Evolutionary conservation across 2,797 vertebrate species (phyloP).

Genomic region (Parauchenoglanis punctatus): DNA sequence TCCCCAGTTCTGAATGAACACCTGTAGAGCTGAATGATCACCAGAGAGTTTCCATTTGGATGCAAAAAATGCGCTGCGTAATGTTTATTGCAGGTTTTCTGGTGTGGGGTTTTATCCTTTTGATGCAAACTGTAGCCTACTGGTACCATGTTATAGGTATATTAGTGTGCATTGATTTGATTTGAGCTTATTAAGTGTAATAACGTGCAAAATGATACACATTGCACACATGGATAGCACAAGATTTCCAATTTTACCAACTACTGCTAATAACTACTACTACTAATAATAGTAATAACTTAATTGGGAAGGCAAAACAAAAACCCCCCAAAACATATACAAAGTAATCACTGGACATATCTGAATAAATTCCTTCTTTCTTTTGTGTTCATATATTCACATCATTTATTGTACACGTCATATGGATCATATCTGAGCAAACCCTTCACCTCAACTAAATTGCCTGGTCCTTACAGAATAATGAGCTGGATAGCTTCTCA

Average conservation of each 20-base stretch:
- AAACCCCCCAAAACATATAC: too few relatives aligned
- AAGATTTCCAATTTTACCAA: too few relatives aligned
- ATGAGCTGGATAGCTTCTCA: slow-evolving; percentile 19
- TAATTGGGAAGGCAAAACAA: too few relatives aligned
- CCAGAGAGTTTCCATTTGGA: not conserved
- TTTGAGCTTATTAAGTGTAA: not conserved
- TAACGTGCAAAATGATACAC: not conserved
- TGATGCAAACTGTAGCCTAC: not conserved
- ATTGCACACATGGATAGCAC: not conserved
- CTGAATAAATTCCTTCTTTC: not conserved
- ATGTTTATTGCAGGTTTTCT: not conserved
- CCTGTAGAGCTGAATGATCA: not conserved
- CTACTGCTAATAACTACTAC: not conserved
- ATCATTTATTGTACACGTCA: not conserved
- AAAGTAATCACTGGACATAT: not conserved
- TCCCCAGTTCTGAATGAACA: not conserved
- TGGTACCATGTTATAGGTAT: not conserved
- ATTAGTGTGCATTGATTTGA: not conserved
- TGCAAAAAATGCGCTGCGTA: not conserved
- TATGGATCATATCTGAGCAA: not conserved
- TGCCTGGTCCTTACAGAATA: not conserved
- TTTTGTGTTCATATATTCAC: not conserved
- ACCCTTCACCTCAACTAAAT: not conserved
- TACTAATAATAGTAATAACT: not conserved
- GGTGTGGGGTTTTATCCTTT: too few relatives aligned